These are phyloP conservation scores for Mesoclemmys tuberculata DNA, from an alignment of 2,113 vertebrate genomes.

Conservation along the genomic window DNA sequence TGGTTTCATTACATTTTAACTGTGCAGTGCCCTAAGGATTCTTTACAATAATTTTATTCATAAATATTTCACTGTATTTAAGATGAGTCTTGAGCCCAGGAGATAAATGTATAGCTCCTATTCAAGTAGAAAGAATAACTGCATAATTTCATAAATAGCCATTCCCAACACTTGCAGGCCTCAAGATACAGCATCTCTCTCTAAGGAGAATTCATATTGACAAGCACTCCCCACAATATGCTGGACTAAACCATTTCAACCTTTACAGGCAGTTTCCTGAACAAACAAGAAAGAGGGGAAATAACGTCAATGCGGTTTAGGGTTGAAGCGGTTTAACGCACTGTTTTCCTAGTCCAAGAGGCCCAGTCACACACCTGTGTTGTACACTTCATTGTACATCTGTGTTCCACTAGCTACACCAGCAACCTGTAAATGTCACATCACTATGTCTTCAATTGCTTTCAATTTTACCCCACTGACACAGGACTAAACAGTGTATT, in stretches of 20 bases:
- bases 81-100: constrained; percentile 13
- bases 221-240: not conserved
- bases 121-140: constrained; percentile 15
- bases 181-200: not conserved
- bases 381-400: not conserved
- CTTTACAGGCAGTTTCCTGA: not conserved
- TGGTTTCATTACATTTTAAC: not conserved
- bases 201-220: not conserved
- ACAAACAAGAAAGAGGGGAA: not conserved
- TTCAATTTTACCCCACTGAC: not conserved
- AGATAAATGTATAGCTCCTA: not conserved
- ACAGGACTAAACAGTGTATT: not conserved
- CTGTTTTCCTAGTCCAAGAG: not conserved
- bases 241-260: not conserved
- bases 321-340: not conserved
- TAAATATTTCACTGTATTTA: constrained; percentile 17
- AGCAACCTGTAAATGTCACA: not conserved
- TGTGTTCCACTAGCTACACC: not conserved
- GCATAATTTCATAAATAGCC: not conserved
- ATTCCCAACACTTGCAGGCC: not conserved
- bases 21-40: not conserved
- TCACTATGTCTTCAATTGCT: not conserved
- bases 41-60: not conserved
- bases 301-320: not conserved
- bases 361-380: not conserved